Evolutionary conservation across 2,888 invertebrate genomes (phyloP).

Genomic region (Mimumesa dahlbomi): DNA sequence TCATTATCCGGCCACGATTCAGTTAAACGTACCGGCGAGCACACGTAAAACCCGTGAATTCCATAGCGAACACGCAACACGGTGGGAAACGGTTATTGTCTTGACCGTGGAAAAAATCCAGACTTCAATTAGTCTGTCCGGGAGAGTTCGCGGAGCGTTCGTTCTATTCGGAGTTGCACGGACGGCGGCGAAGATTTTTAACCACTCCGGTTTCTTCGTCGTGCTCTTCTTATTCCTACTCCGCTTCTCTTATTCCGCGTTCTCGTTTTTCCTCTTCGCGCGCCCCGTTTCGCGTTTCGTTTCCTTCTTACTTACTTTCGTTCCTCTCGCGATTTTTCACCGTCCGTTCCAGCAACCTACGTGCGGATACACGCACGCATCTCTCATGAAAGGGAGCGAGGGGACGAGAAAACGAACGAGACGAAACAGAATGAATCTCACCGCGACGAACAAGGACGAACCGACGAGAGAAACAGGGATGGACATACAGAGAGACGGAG

Average conservation of each 20-base stretch:
- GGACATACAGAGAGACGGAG: constrained; percentile 1
- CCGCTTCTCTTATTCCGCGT: neutral
- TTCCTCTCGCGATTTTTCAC: constrained; percentile 43
- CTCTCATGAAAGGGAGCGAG: neutral
- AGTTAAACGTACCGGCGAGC: neutral
- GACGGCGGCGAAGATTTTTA: neutral
- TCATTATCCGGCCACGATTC: constrained; percentile 7
- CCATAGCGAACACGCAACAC: neutral
- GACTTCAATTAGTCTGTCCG: constrained; percentile 25
- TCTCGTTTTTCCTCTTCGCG: too few relatives aligned
- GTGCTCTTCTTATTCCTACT: neutral
- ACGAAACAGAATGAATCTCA: too few relatives aligned
- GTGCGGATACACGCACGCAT: constrained; percentile 13
- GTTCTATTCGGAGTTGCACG: constrained; percentile 20
- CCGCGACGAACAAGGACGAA: constrained; percentile 22
- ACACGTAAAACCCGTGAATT: constrained; percentile 10
- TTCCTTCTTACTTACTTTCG: constrained; percentile 2
- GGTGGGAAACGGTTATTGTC: constrained; percentile 16
- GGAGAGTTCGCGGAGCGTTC: too few relatives aligned
- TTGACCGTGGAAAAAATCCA: constrained; percentile 1
- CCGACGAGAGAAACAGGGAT: constrained; percentile 6
- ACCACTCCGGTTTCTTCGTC: neutral
- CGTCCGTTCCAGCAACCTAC: constrained; percentile 35
- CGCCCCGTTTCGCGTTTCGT: neutral
- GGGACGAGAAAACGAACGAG: neutral